Conservation (phyloP, 2,888 invertebrate species). For the Eristalis intricaria region DNA sequence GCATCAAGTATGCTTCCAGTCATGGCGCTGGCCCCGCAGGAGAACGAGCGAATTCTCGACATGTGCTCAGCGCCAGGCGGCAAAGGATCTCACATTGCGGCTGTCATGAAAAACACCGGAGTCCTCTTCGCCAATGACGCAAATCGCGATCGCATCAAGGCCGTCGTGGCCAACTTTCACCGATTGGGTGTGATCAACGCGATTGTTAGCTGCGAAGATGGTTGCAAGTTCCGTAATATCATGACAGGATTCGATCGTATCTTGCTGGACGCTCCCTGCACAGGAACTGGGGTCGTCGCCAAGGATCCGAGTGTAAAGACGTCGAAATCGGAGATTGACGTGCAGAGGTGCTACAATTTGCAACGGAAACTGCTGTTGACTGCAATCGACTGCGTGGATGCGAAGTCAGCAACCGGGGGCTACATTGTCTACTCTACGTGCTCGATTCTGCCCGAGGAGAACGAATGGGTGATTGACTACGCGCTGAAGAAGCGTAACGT, state of each 20-base stretch:
- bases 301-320: conserved; percentile 99
- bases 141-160: conserved; percentile 93
- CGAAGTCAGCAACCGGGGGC: conserved; percentile 95
- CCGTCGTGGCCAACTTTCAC: conserved; percentile 98
- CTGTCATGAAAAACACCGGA: conserved; percentile 99
- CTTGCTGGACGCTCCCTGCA: conserved; percentile 98
- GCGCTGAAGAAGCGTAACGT: conserved; percentile 96
- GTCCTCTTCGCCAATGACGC: conserved; percentile 97
- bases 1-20: conserved; percentile 98
- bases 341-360: conserved; percentile 94
- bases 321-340: conserved; percentile 93
- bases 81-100: conserved; percentile 98
- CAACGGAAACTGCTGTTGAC: conserved; percentile 95
- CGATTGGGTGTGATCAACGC: conserved; percentile 97
- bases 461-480: conserved; percentile 98
- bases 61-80: conserved; percentile 99
- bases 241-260: conserved; percentile 97
- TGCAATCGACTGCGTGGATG: conserved; percentile 98
- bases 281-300: conserved; percentile 98
- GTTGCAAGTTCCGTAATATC: conserved; percentile 90
- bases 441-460: conserved; percentile 98
- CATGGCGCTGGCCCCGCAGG: conserved; percentile 98
- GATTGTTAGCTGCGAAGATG: conserved; percentile 94
- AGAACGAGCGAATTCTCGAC: conserved; percentile 96
- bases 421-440: conserved; percentile 99